Evolutionary conservation across 2,797 vertebrate genomes (phyloP).

Genomic region (Gallirallus australis): DNA sequence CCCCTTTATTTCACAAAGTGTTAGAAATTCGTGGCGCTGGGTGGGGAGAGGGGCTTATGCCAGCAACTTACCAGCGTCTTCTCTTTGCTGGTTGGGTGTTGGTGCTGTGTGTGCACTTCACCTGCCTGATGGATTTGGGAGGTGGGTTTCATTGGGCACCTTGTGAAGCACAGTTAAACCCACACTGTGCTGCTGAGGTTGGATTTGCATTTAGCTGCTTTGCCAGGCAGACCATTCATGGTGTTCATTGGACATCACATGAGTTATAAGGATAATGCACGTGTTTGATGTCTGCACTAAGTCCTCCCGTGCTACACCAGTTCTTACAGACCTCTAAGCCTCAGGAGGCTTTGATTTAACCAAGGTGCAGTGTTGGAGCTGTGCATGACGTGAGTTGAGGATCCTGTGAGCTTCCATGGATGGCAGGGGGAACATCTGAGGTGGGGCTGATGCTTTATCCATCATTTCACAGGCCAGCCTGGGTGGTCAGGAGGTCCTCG

Average conservation of each 20-base stretch:
- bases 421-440: neutral
- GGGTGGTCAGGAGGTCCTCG: neutral
- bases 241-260: neutral
- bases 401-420: neutral
- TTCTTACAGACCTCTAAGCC: neutral
- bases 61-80: neutral
- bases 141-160: neutral
- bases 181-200: neutral
- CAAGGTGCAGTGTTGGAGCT: neutral
- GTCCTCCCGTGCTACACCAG: neutral
- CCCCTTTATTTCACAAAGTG: neutral
- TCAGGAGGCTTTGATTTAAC: neutral
- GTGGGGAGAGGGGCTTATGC: neutral
- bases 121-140: neutral
- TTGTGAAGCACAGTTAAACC: neutral
- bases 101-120: neutral
- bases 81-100: neutral
- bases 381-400: neutral
- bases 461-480: neutral
- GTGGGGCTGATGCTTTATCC: neutral
- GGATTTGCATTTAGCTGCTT: neutral
- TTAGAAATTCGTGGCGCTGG: neutral
- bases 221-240: neutral
- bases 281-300: neutral
- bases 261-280: neutral